These are phyloP conservation scores for Tetranychus piercei DNA, from an alignment of 2,888 invertebrate species.

Conservation along the genomic window DNA sequence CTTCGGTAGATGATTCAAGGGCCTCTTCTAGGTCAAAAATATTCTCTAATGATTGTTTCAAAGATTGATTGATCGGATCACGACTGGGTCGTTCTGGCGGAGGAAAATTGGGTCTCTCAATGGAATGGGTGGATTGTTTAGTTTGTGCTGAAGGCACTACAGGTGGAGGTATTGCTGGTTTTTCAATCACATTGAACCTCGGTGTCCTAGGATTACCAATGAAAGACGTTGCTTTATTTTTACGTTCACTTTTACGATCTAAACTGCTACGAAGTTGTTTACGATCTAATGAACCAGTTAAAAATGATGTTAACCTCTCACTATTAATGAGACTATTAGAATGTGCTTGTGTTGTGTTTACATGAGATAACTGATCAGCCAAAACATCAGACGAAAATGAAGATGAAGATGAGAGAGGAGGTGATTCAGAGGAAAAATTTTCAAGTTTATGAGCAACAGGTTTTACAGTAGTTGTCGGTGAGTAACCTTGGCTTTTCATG, in stretches of 20 bases:
- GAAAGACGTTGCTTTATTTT: neutral
- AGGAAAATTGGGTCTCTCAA: conserved; percentile 19
- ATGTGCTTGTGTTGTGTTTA: neutral
- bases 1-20: conserved; percentile 24
- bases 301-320: neutral
- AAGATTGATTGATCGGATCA: neutral
- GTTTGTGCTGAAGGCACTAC: neutral
- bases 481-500: neutral
- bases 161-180: neutral
- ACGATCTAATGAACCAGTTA: conserved; percentile 9
- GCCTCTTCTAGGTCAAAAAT: conserved; percentile 21
- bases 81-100: neutral
- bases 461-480: neutral
- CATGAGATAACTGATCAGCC: neutral
- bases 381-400: conserved; percentile 2
- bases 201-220: neutral
- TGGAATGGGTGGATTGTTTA: neutral
- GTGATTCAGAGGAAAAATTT: neutral
- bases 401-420: neutral
- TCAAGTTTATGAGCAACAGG: neutral
- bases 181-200: neutral
- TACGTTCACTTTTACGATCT: neutral
- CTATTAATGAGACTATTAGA: neutral
- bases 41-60: conserved; percentile 9
- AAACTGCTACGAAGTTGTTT: conserved; percentile 1